These are phyloP conservation scores for Enteromius mattozi DNA, from an alignment of 2,797 vertebrate genomes.

Conservation along the genomic window DNA sequence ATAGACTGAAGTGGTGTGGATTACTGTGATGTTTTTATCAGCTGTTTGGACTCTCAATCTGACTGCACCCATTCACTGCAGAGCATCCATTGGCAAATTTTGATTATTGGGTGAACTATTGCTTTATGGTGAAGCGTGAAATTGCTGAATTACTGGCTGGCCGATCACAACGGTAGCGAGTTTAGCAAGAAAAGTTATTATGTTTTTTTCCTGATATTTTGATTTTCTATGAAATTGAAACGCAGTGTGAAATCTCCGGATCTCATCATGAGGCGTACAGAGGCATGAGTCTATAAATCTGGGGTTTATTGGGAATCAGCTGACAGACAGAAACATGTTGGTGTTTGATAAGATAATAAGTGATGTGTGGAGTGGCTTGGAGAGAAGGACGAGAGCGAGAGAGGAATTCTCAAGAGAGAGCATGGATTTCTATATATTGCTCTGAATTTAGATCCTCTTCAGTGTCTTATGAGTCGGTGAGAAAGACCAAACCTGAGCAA, in stretches of 20 bases:
- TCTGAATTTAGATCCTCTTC: constrained; percentile 55
- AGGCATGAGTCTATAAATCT: constrained; percentile 42
- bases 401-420: constrained; percentile 22
- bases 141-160: neutral
- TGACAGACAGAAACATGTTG: constrained; percentile 39
- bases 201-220: constrained; percentile 2
- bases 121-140: neutral
- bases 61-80: neutral
- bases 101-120: neutral
- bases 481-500: constrained; percentile 23
- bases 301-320: constrained; percentile 54
- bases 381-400: constrained; percentile 2
- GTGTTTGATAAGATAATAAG: constrained; percentile 57
- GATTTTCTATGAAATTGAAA: constrained; percentile 48
- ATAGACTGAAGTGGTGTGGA: neutral
- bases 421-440: constrained; percentile 55
- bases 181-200: constrained; percentile 17
- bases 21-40: neutral
- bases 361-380: constrained; percentile 44
- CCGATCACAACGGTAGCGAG: neutral
- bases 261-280: constrained; percentile 10
- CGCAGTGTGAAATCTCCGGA: constrained; percentile 31
- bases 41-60: neutral
- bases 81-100: neutral
- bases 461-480: neutral